A percentile compares a stretch with the other conserved stretches of the same genome.
phyloP scores from a whole-genome alignment of 2,797 vertebrate species.

The Tarsius wallacei region DNA sequence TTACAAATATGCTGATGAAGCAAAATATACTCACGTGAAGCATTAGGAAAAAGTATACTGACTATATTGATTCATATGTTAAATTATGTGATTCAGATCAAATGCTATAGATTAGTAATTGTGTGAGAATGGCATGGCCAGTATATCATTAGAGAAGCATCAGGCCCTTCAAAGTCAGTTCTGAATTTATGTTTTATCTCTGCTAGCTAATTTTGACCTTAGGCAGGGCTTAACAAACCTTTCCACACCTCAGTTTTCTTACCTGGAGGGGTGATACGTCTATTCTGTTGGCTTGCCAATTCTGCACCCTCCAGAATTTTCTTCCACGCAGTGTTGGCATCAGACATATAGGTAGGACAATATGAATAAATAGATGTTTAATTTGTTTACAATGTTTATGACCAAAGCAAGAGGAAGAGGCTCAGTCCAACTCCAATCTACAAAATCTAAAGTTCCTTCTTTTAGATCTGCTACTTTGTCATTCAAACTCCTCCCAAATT shows the following conservation, averaged over 20 bases:
- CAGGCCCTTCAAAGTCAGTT: too few relatives aligned
- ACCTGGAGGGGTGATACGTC: not conserved
- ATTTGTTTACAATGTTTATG: constrained; percentile 16
- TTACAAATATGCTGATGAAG: not conserved
- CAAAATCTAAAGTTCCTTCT: not conserved
- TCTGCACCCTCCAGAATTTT: not conserved
- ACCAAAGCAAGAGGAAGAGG: not conserved
- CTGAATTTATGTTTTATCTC: not conserved
- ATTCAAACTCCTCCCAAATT: not conserved
- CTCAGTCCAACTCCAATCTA: not conserved
- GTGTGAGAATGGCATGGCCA: not conserved
- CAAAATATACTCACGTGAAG: not conserved
- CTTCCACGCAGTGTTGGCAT: not conserved
- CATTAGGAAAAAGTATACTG: not conserved
- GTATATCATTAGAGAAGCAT: too few relatives aligned
- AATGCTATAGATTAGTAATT: not conserved
- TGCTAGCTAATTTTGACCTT: not conserved
- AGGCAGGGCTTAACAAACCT: not conserved
- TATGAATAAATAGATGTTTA: not conserved
- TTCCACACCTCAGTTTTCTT: not conserved
- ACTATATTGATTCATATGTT: not conserved
- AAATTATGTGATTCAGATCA: not conserved
- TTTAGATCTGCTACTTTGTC: not conserved
- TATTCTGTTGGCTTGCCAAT: not conserved
- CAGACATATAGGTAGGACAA: not conserved